Conservation (phyloP, 2,797 vertebrate species). For the Carapus acus region DNA sequence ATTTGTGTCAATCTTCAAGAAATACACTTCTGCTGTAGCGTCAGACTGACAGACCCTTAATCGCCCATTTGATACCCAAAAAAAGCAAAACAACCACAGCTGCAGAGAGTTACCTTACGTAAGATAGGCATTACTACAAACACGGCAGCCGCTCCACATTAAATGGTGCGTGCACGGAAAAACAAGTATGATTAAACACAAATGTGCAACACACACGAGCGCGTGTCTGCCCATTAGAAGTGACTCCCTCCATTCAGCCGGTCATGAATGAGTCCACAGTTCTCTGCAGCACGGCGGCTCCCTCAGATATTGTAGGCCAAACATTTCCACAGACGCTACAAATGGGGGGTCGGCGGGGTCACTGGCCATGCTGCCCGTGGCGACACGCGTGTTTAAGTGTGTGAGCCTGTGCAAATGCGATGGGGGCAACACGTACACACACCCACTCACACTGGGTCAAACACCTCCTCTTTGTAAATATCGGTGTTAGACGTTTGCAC, state of each 20-base stretch:
- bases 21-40: background rate
- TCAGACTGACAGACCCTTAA: no score
- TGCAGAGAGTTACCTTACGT: slow-evolving; percentile 3
- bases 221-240: slow-evolving; percentile 12
- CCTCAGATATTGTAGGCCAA: slow-evolving; percentile 46
- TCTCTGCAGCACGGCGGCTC: slow-evolving; percentile 28
- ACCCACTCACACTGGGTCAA: slow-evolving; percentile 11
- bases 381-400: slow-evolving; percentile 1
- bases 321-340: slow-evolving; percentile 55
- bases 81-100: slow-evolving; percentile 12
- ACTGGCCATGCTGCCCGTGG: slow-evolving; percentile 26
- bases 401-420: background rate
- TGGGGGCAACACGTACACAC: background rate
- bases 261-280: slow-evolving; percentile 59
- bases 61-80: background rate
- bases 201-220: background rate
- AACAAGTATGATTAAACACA: slow-evolving; percentile 14
- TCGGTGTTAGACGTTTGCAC: background rate
- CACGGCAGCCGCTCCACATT: slow-evolving; percentile 9
- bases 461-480: slow-evolving; percentile 2
- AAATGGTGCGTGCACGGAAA: slow-evolving; percentile 33
- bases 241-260: slow-evolving; percentile 34
- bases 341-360: slow-evolving; percentile 43
- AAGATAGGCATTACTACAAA: background rate
- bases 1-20: background rate